Evolutionary conservation across 2,888 invertebrate species (phyloP), one percentile per base, ranked within the genome.

Genomic region (Lasioglossum lativentre): DNA sequence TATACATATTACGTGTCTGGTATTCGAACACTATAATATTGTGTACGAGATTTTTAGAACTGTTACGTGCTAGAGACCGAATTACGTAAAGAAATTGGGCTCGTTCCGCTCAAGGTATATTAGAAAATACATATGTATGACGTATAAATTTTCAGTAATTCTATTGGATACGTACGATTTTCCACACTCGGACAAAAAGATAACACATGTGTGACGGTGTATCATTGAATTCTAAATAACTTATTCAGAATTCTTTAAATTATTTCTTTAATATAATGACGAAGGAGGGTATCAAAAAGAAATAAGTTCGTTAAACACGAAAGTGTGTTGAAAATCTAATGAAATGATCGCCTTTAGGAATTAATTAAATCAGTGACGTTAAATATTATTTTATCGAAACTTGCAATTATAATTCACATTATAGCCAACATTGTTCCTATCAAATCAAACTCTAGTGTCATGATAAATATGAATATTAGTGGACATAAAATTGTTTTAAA

Each of bases 1-100:
- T 74, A 56, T n/a, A n/a, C n/a, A n/a, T 56, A 38, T 56, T 12
- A 40, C 70, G 70, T 70, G 38, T 38, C 23, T 52, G 47, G 38
- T 38, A 73, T 47, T 47, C 23, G 30, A 73, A 52, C 42, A 66
- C 14, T 68, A 34, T n/a, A 30, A 75, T 59, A 71, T 70, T 83
- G n/a, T 52, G 40, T 59, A 71, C 8, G 45, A 59, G 59, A 47
- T 52, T 40, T 42, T 27, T 47, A 1, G 34, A 34, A 68, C 6
- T 38, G 34, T 34, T 4, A 47, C n/a, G 14, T 27, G 30, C 63
- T 68, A 38, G 27, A 47, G 27, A 40, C 38, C 30, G 27, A 38
- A 38, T 27, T 45, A 42, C 19, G 12, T 5, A 42, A 40, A 63
- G 23, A 59, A 42, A 63, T 30, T 30, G 38, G 75, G 23, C 59